Percentiles rank a stretch among this genome's conserved stretches.
Conservation (phyloP, 2,888 invertebrate species). For the Ochlodes sylvanus region DNA sequence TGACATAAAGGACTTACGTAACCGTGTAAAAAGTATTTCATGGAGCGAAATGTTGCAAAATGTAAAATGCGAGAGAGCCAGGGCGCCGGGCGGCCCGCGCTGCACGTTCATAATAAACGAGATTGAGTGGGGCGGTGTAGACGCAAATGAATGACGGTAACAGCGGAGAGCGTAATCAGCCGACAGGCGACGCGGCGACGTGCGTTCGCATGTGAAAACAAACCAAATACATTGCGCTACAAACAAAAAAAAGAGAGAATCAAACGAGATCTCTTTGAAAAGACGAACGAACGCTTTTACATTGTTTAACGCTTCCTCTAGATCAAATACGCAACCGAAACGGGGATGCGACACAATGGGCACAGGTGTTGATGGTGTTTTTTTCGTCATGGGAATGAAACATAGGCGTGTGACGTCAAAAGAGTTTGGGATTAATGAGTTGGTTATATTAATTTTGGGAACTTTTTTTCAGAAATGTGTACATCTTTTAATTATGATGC, state of each 20-base stretch:
- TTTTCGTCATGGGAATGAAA: constrained; percentile 16
- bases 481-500: no score
- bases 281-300: constrained; percentile 32
- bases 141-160: constrained; percentile 80
- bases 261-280: constrained; percentile 31
- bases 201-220: constrained; percentile 72
- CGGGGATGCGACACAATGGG: constrained; percentile 16
- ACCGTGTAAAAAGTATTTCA: constrained; percentile 69
- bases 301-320: constrained; percentile 39
- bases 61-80: constrained; percentile 68
- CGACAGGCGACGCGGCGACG: constrained; percentile 64
- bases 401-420: constrained; percentile 1
- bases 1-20: constrained; percentile 55
- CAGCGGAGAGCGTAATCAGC: constrained; percentile 75
- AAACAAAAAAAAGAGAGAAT: constrained; percentile 15
- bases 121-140: constrained; percentile 78
- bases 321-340: constrained; percentile 30
- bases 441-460: background rate
- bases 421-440: constrained; percentile 2
- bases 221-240: constrained; percentile 61
- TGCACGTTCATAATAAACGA: constrained; percentile 81
- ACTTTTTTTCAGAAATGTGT: background rate
- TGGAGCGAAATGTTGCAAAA: constrained; percentile 65
- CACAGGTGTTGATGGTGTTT: constrained; percentile 10
- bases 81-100: constrained; percentile 50